A percentile compares a stretch with the other conserved stretches of the same genome.
Evolutionary conservation across 2,888 invertebrate species (phyloP).

Genomic region (Anthrax anthrax): DNA sequence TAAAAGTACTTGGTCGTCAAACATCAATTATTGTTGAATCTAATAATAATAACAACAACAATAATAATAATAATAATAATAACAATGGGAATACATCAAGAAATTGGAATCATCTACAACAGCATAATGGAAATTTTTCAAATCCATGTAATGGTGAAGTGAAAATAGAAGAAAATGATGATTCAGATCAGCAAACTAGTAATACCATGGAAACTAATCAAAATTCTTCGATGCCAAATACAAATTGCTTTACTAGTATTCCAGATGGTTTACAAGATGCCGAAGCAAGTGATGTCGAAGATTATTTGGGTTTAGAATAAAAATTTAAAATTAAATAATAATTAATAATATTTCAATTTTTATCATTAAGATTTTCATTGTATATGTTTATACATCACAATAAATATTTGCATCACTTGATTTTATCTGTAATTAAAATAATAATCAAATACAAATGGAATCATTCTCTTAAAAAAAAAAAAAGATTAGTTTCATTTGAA

Average conservation of each 20-base stretch:
- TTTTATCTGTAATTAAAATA: no score
- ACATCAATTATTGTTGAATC: background rate
- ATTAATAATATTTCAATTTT: no score
- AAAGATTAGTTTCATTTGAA: no score
- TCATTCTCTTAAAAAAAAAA: no score
- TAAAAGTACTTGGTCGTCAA: background rate
- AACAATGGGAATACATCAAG: background rate
- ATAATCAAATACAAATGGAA: no score
- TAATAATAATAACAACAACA: background rate
- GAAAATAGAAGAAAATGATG: background rate
- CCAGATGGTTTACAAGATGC: background rate
- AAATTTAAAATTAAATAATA: no score
- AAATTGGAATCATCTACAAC: background rate
- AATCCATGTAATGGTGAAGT: background rate
- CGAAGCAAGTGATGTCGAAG: background rate
- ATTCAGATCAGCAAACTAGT: background rate
- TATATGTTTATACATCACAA: no score
- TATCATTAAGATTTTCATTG: no score
- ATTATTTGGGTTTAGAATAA: background rate
- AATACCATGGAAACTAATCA: background rate
- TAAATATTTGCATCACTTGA: no score
- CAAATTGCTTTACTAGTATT: background rate
- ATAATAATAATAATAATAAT: no score
- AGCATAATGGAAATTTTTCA: background rate
- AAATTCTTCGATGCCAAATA: background rate